phyloP scores from a whole-genome alignment of 2,888 invertebrate genomes.

The Trisateles emortualis region DNA sequence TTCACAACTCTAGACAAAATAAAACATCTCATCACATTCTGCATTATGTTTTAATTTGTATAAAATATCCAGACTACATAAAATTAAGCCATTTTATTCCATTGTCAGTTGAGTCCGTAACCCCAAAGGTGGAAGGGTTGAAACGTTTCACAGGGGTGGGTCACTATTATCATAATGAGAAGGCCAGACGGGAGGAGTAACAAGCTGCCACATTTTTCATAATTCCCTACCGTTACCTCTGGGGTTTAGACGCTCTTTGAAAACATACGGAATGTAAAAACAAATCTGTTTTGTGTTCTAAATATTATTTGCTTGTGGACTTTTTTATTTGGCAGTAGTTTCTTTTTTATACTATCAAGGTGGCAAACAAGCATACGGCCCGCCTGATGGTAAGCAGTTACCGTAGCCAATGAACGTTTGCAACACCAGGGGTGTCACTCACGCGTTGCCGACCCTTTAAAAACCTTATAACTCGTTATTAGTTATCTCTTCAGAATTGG shows the following conservation, averaged over 20 bases:
- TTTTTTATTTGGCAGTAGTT: too few species aligned
- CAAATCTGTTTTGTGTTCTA: not conserved
- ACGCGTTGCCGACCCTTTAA: too few species aligned
- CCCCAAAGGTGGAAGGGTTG: constrained; percentile 31
- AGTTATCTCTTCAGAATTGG: too few species aligned
- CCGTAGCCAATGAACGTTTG: too few species aligned
- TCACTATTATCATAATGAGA: constrained; percentile 49
- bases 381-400: too few species aligned
- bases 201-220: constrained; percentile 52
- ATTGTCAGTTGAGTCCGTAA: constrained; percentile 16
- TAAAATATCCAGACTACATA: constrained; percentile 14
- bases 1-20: too few species aligned
- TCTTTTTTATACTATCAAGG: too few species aligned
- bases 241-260: constrained; percentile 24
- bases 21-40: constrained; percentile 14
- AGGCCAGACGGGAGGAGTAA: constrained; percentile 42
- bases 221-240: constrained; percentile 44
- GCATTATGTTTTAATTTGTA: constrained; percentile 14
- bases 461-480: too few species aligned
- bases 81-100: constrained; percentile 15
- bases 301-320: not conserved
- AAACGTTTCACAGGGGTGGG: constrained; percentile 31
- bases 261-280: constrained; percentile 18
- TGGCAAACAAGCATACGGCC: too few species aligned
- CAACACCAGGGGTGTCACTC: too few species aligned